Evolutionary conservation across 2,888 invertebrate genomes (phyloP), one percentile per base, ranked within the genome.

Genomic region (Drosophila lutescens): DNA sequence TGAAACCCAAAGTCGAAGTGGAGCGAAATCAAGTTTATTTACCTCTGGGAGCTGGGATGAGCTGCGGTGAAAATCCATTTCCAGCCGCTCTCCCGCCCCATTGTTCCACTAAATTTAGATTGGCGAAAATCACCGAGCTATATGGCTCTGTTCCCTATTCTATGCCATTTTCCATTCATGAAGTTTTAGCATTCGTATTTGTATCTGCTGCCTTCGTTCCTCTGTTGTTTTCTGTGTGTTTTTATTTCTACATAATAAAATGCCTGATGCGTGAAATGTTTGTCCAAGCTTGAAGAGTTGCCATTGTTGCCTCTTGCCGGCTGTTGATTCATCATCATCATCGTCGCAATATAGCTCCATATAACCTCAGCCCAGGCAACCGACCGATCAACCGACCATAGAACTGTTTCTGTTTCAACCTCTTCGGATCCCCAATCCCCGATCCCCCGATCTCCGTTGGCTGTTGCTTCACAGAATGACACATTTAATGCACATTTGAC

Each of bases 191-290:
- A 46, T 66, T 51, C 55, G 60, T 49, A 59, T 68, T 59, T 70
- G 71, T 47, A n/a, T 47, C 66, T 30, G 30, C 30, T 30, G 30
- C 30, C 30, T 30, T 30, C 30, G 30, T 30, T 47, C 58, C 67
- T 44, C 56, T 61, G 54, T 69, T 59, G 32, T 51, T 23, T 70
- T 72, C 36, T 78, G 13, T 62, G 23, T 56, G 20, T 63, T 61
- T 68, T 49, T 49, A 57, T 71, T 69, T 79, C 76, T 76, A 81
- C 81, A 83, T 80, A 89, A 89, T 90, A 82, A 88, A 91, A 88
- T 88, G 89, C 88, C 82, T 82, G 86, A 90, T 91, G 90, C 90
- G 90, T 91, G 89, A 90, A 91, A 90, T 90, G 89, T 86, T 90
- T 91, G 89, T 87, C 89, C 90, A 91, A 86, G 90, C 91, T 80